These are phyloP conservation scores for Lutraria lutraria DNA, from an alignment of 2,888 invertebrate species.

Conservation along the genomic window DNA sequence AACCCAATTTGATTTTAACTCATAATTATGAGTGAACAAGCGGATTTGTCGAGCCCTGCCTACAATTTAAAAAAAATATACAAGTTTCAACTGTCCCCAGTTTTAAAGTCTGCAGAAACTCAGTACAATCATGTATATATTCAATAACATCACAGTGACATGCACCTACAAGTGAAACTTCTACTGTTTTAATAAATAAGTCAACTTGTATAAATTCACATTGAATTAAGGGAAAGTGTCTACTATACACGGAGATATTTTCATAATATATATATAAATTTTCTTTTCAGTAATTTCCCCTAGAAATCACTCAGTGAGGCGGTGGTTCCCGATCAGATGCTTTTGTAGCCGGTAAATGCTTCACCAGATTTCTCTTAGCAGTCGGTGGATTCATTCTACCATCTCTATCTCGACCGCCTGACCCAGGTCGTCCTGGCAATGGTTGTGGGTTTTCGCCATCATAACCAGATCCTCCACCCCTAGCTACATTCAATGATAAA, in stretches of 20 bases:
- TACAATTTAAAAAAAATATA: no score
- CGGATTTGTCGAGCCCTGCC: no score
- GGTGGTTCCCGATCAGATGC: conserved; percentile 83
- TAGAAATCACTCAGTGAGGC: conserved; percentile 75
- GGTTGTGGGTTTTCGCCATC: conserved; percentile 74
- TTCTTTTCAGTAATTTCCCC: not conserved
- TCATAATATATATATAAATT: not conserved
- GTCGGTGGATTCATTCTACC: conserved; percentile 80
- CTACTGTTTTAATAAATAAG: conserved; percentile 49
- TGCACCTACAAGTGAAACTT: conserved; percentile 23
- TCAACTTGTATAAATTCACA: conserved; percentile 43
- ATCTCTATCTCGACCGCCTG: conserved; percentile 72
- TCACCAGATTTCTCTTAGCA: conserved; percentile 84
- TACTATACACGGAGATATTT: conserved; percentile 37
- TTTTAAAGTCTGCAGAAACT: not conserved
- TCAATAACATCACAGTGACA: conserved; percentile 19
- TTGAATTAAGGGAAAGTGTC: conserved; percentile 37
- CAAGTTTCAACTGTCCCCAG: not conserved
- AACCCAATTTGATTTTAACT: no score
- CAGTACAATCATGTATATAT: not conserved
- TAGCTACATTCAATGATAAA: conserved; percentile 67
- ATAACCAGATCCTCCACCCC: conserved; percentile 71
- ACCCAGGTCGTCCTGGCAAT: conserved; percentile 73
- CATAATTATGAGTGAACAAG: no score
- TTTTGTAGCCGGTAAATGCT: conserved; percentile 83